These are phyloP conservation scores for Meandrusa payeni DNA, from an alignment of 2,888 invertebrate species.

Conservation along the genomic window DNA sequence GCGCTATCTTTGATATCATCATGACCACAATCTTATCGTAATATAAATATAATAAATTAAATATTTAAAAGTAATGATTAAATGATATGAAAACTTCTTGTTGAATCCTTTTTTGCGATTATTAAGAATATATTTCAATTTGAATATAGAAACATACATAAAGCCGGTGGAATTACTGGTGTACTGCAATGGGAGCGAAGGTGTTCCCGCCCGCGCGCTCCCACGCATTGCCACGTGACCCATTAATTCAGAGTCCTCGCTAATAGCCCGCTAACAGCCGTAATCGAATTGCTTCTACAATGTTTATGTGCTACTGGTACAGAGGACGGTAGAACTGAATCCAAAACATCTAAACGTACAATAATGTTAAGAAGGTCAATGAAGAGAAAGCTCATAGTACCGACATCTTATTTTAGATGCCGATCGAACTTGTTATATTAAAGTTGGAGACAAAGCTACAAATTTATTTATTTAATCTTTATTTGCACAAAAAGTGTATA, in stretches of 20 bases:
- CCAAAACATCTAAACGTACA: slow-evolving; percentile 25
- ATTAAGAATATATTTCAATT: neutral
- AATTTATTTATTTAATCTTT: too few relatives aligned
- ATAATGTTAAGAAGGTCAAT: neutral
- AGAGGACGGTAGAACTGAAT: slow-evolving; percentile 29
- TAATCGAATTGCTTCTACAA: slow-evolving; percentile 30
- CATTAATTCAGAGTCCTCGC: slow-evolving; percentile 29
- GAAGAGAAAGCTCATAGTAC: neutral
- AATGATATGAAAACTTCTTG: too few relatives aligned
- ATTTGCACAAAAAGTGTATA: too few relatives aligned
- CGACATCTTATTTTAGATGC: too few relatives aligned
- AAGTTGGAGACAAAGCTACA: too few relatives aligned
- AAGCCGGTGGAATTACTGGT: slow-evolving; percentile 13
- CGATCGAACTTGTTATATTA: too few relatives aligned
- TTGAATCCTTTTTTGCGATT: too few relatives aligned
- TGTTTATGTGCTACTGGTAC: slow-evolving; percentile 29
- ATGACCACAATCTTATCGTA: too few relatives aligned
- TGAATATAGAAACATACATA: neutral
- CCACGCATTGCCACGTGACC: slow-evolving; percentile 34
- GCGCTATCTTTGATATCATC: too few relatives aligned
- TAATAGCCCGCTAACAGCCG: slow-evolving; percentile 30
- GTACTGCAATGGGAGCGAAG: slow-evolving; percentile 16
- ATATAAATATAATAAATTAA: too few relatives aligned
- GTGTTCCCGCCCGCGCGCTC: slow-evolving; percentile 29
- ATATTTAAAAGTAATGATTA: too few relatives aligned